Evolutionary conservation across 92 coral and sea anemone genomes (phyloP).

Genomic region (Epizoanthus stellaris): DNA sequence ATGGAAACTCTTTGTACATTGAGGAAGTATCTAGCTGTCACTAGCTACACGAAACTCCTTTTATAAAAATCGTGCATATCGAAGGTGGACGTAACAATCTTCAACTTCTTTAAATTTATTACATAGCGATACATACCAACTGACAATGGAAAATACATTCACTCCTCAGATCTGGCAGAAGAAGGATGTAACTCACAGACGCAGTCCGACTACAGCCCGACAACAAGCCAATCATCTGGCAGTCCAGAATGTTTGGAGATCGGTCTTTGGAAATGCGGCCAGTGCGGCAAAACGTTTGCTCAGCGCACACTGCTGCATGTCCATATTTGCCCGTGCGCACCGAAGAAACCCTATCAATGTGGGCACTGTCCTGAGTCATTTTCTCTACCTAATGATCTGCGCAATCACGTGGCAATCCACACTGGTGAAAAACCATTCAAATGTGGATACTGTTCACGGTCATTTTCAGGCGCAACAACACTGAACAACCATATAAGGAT

Average conservation of each 20-base stretch:
- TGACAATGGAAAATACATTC: not conserved
- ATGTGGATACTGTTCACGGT: constrained; percentile 93
- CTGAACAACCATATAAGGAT: constrained; percentile 93
- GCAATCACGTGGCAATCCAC: constrained; percentile 90
- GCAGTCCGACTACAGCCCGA: not conserved
- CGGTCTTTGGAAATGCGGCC: constrained; percentile 87
- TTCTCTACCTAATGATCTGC: constrained; percentile 90
- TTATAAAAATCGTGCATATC: too few relatives aligned
- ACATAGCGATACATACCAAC: too few relatives aligned
- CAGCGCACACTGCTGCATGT: constrained; percentile 86
- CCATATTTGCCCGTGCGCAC: constrained; percentile 86
- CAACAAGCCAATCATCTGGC: constrained; percentile 32
- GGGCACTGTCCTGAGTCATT: constrained; percentile 89
- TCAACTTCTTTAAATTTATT: too few relatives aligned
- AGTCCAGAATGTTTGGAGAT: constrained; percentile 59
- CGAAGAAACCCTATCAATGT: constrained; percentile 88
- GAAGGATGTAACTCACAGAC: not conserved
- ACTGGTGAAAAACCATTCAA: constrained; percentile 92
- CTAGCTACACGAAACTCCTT: too few relatives aligned
- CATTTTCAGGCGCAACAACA: constrained; percentile 94
- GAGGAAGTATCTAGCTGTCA: not conserved
- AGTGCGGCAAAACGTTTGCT: constrained; percentile 80
- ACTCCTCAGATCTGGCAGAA: constrained; percentile 17
- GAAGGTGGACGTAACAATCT: too few relatives aligned
- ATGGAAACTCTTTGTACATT: not conserved